Conservation (phyloP, 2,113 vertebrate genomes). For the Phoenicopterus ruber region DNA sequence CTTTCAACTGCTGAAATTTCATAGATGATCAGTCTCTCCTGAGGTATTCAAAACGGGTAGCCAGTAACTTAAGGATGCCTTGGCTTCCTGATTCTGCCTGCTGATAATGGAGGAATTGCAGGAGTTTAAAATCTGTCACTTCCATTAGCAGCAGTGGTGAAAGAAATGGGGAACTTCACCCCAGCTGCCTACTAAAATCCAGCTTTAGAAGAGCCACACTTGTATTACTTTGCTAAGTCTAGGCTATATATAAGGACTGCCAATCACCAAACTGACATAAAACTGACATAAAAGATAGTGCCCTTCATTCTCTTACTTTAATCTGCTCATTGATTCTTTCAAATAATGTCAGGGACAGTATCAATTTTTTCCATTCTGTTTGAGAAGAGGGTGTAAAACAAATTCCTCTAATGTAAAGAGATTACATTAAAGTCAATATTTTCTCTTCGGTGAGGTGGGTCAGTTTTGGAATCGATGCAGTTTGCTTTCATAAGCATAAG, state of each 20-base stretch:
- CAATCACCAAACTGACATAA: background rate
- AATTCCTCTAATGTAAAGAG: background rate
- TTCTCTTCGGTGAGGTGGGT: background rate
- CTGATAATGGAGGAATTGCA: background rate
- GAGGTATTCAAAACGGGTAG: background rate
- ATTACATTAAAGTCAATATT: conserved; percentile 21
- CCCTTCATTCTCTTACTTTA: background rate
- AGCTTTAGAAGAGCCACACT: background rate
- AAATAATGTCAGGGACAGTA: background rate
- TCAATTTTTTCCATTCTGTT: background rate
- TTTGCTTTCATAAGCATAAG: conserved; percentile 13
- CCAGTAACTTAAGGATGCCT: background rate
- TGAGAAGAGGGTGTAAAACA: conserved; percentile 4
- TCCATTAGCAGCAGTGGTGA: background rate
- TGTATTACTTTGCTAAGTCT: background rate
- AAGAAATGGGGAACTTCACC: background rate
- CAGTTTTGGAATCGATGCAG: background rate
- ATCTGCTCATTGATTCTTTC: background rate
- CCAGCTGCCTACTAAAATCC: background rate
- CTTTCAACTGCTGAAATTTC: background rate
- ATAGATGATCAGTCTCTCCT: background rate
- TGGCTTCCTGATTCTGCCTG: background rate
- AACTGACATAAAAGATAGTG: background rate
- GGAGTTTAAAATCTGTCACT: background rate
- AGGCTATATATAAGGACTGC: background rate